Base-by-base conservation (phyloP, 2,797 vertebrate species). In the Brachyalestes nurse region DNA sequence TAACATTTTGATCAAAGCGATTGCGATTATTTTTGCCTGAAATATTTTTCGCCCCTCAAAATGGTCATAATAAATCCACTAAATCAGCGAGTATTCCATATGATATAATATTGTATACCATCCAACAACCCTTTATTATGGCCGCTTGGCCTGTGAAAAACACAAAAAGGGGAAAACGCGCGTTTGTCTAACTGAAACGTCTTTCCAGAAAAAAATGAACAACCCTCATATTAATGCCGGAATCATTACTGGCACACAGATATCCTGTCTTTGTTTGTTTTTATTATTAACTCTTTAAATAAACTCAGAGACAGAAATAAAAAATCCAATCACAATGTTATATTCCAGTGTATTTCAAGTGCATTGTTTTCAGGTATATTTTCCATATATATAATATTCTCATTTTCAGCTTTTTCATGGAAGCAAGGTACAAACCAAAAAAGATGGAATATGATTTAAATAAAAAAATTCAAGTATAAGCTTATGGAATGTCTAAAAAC, bases 341-440 rank as follows among this genome's bases (percentile, higher is more conserved):
- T 97, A 97, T 96, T 99, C 98, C 98, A 99, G 98, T 99, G 98
- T 99, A 97, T 97, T 96, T 97, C 96, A 98, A 99, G 98, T 99
- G 98, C 98, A 99, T 99, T 97, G 95, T 95, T 96, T 97, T 96
- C 96, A 97, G 97, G 96, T 97, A 98, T 96, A 98, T 95, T 97
- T 95, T 93, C 94, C 91, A 92, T 93, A 93, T 94, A 93, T 93
- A 93, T 88, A 88, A 78, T 80, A 76, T 86, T 92, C 81, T 93
- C 87, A 89, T 93, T 92, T 97, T 96, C 92, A 94, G 94, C 94
- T 94, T 93, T 95, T 93, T 95, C 95, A 95, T 95, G 96, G 96
- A 96, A 95, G 95, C 94, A 95, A 94, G 95, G 94, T 95, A 95
- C 93, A 95, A 91, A 95, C 90, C 92, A 88, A 75, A 85, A 83